Conservation (phyloP, 2,888 invertebrate genomes). For the Drosophila koepferae region DNA sequence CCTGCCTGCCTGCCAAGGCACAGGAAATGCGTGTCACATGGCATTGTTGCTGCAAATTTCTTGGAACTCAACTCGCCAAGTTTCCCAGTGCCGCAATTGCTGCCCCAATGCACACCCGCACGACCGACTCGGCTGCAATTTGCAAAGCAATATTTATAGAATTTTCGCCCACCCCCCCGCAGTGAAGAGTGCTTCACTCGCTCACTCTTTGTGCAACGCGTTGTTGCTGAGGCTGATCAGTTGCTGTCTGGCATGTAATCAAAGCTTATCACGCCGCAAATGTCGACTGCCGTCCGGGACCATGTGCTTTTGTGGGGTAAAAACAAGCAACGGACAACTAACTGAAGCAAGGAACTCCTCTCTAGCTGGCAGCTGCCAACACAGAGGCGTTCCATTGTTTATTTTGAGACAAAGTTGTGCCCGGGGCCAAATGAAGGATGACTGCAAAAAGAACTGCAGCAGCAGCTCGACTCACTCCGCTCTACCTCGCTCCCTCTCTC, state of each 20-base stretch:
- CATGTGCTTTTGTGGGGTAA: no score
- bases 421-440: constrained; percentile 42
- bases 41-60: constrained; percentile 47
- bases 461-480: neutral
- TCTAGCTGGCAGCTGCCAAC: constrained; percentile 5
- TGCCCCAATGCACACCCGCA: neutral
- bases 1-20: constrained; percentile 23
- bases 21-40: constrained; percentile 65
- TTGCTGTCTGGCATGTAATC: constrained; percentile 58
- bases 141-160: constrained; percentile 58
- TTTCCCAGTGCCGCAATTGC: constrained; percentile 57
- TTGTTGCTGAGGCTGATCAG: constrained; percentile 40
- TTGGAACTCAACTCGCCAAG: constrained; percentile 52
- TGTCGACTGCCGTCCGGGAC: constrained; percentile 15
- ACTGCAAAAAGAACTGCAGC: constrained; percentile 27
- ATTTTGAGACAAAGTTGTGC: constrained; percentile 57
- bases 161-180: no score
- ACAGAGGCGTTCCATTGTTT: constrained; percentile 57
- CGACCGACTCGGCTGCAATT: constrained; percentile 22
- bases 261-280: constrained; percentile 60
- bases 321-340: constrained; percentile 4
- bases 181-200: no score
- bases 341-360: constrained; percentile 13
- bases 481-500: neutral
- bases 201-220: constrained; percentile 5